These are phyloP conservation scores for Hafferia zeledoni DNA, from an alignment of 2,797 vertebrate species.

Conservation along the genomic window DNA sequence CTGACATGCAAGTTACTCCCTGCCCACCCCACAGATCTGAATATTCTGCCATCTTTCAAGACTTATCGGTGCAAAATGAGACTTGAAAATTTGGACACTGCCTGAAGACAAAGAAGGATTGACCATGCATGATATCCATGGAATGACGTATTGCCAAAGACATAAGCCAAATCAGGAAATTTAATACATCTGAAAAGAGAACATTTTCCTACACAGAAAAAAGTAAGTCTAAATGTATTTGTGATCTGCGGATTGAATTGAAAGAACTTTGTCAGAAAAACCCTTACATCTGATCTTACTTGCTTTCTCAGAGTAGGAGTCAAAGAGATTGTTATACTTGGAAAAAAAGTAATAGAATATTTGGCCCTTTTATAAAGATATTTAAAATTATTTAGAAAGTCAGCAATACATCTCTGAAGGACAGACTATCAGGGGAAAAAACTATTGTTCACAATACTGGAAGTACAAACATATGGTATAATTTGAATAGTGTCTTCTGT, in stretches of 20 bases:
- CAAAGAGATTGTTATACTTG: not conserved
- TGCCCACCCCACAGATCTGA: not conserved
- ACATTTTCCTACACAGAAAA: not conserved
- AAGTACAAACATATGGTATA: not conserved
- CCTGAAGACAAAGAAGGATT: not conserved
- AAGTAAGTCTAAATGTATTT: not conserved
- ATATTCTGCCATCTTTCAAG: not conserved
- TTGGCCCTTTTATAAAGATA: not conserved
- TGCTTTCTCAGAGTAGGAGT: not conserved
- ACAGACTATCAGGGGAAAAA: not conserved
- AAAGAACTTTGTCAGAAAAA: not conserved
- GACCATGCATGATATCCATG: not conserved
- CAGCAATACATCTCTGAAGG: not conserved
- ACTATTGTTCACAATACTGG: not conserved
- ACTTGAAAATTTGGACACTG: not conserved
- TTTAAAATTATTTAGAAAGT: not conserved
- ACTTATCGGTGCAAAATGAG: not conserved
- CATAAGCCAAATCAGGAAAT: not conserved
- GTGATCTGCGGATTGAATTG: not conserved
- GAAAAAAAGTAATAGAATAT: not conserved
- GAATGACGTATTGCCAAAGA: not conserved
- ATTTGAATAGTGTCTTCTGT: not conserved
- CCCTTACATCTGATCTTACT: not conserved
- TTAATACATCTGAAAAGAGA: not conserved
- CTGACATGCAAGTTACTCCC: not conserved